Evolutionary conservation across 2,797 vertebrate species (phyloP).

Genomic region (Gallinago stenura): DNA sequence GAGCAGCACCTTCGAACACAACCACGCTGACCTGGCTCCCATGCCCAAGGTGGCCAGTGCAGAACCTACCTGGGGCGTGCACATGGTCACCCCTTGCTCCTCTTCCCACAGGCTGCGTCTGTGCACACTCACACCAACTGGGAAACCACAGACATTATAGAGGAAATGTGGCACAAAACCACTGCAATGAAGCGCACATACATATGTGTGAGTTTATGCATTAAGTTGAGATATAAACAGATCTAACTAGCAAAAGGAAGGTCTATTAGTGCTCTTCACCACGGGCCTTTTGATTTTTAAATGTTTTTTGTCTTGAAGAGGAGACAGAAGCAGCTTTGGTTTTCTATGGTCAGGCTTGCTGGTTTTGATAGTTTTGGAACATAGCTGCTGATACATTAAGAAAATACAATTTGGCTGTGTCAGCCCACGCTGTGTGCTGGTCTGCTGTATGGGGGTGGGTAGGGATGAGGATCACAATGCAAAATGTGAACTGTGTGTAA

Average conservation of each 20-base stretch:
- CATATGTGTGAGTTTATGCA: rapidly evolving
- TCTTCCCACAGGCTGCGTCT: rapidly evolving
- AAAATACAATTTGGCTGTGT: not conserved
- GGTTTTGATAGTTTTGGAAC: constrained; percentile 32
- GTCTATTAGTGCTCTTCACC: not conserved
- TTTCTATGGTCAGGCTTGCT: not conserved
- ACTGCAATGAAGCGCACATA: not conserved
- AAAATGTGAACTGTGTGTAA: not conserved
- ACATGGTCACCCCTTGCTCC: rapidly evolving
- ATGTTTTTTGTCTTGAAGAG: not conserved
- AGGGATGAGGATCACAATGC: not conserved
- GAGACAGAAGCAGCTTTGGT: not conserved
- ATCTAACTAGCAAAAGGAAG: not conserved
- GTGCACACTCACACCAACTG: rapidly evolving
- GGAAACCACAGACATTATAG: rapidly evolving
- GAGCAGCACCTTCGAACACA: rapidly evolving
- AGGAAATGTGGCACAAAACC: rapidly evolving
- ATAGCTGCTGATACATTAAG: constrained; percentile 24
- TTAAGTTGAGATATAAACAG: not conserved
- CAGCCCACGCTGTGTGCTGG: not conserved
- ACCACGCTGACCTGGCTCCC: not conserved
- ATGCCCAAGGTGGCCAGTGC: too few species aligned
- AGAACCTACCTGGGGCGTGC: rapidly evolving
- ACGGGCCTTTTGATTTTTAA: not conserved
- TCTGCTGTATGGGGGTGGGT: not conserved